Evolutionary conservation across 2,797 vertebrate genomes (phyloP).

Genomic region (Bucorvus abyssinicus): DNA sequence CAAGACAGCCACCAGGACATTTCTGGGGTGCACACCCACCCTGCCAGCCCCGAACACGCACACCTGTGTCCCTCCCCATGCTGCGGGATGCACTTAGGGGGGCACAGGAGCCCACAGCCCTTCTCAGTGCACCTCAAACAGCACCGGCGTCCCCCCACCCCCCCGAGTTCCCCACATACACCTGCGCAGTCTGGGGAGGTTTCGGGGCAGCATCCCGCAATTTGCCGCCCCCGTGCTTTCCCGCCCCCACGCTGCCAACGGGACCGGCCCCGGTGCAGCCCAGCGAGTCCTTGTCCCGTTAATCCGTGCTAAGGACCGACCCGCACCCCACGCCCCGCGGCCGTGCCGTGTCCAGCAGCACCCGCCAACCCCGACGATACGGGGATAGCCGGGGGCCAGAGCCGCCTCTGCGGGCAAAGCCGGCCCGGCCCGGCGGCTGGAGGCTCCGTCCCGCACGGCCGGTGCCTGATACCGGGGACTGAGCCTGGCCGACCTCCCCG

Average conservation of each 20-base stretch:
- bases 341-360: background rate
- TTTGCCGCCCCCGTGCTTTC: background rate
- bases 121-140: background rate
- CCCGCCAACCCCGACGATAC: background rate
- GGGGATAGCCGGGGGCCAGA: background rate
- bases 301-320: too few species aligned
- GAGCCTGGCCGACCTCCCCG: background rate
- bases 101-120: background rate
- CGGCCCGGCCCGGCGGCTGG: background rate
- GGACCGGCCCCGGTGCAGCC: too few species aligned
- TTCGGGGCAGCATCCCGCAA: background rate
- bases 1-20: background rate
- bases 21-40: rapidly evolving
- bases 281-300: background rate
- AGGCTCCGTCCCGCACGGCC: background rate
- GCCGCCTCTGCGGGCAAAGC: background rate
- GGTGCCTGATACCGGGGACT: background rate
- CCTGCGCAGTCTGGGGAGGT: rapidly evolving
- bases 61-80: rapidly evolving
- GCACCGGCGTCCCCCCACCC: background rate
- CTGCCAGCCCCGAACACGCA: rapidly evolving
- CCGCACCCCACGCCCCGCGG: background rate
- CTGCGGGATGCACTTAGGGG: background rate
- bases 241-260: background rate
- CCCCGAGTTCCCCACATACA: background rate